phyloP scores from a whole-genome alignment of 2,113 vertebrate genomes.

The Suncus etruscus region DNA sequence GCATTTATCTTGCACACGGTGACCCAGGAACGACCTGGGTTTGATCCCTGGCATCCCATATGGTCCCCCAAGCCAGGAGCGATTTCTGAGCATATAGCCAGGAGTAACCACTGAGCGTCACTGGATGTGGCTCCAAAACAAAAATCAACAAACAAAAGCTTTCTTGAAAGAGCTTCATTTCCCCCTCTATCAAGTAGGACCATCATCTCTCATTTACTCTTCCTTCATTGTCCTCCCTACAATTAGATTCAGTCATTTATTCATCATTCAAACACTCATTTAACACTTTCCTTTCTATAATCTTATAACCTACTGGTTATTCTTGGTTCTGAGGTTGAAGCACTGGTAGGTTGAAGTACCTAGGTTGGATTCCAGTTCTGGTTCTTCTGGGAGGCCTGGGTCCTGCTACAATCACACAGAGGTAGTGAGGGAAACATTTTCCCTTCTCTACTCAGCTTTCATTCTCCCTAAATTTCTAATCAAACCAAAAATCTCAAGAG shows the following conservation, averaged over 20 bases:
- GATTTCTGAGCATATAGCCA: too few species aligned
- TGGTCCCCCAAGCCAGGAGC: too few species aligned
- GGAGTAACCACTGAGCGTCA: too few species aligned
- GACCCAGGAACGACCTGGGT: too few species aligned
- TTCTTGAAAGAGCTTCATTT: background rate
- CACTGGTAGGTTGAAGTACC: accelerated
- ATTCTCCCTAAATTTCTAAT: conserved; percentile 1
- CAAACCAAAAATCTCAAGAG: conserved; percentile 6
- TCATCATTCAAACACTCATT: background rate
- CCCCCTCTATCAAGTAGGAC: background rate
- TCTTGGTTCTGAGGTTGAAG: background rate
- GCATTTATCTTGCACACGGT: too few species aligned
- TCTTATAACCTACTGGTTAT: background rate
- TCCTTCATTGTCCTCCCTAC: background rate
- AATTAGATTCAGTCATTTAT: background rate
- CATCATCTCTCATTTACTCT: background rate
- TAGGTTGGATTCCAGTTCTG: background rate
- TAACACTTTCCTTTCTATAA: background rate
- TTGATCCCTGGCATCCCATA: too few species aligned
- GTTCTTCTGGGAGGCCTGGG: too few species aligned
- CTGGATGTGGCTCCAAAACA: too few species aligned
- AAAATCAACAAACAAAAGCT: too few species aligned
- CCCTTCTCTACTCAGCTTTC: background rate
- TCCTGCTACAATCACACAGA: accelerated
- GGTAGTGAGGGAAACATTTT: background rate